phyloP scores from a whole-genome alignment of 2,888 invertebrate genomes.

The Liopterus haemorrhoidalis region DNA sequence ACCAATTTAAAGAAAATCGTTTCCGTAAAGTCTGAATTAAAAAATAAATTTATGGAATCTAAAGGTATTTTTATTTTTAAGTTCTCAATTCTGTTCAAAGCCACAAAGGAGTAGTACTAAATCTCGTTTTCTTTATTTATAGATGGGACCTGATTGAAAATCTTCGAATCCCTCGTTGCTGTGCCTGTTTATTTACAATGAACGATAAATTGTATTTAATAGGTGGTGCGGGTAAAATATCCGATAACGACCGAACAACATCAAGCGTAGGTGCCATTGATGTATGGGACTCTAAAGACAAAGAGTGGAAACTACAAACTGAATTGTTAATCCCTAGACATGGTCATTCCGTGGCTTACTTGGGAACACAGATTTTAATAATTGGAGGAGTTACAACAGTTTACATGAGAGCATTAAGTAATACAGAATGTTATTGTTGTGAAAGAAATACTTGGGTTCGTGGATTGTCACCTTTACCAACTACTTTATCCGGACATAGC shows the following conservation, averaged over 20 bases:
- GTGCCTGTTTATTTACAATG: conserved; percentile 49
- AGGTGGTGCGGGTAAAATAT: conserved; percentile 59
- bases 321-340: conserved; percentile 61
- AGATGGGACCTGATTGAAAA: conserved; percentile 56
- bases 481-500: conserved; percentile 57
- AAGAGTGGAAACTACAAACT: conserved; percentile 54
- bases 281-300: conserved; percentile 53
- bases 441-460: conserved; percentile 56
- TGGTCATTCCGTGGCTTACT: conserved; percentile 58
- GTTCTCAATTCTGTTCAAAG: too few species aligned
- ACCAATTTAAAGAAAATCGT: too few species aligned
- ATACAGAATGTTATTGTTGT: conserved; percentile 62
- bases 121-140: conserved; percentile 27
- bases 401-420: conserved; percentile 58
- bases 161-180: conserved; percentile 53
- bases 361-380: conserved; percentile 59
- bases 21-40: too few species aligned
- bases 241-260: conserved; percentile 51
- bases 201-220: conserved; percentile 58
- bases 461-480: conserved; percentile 56
- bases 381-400: conserved; percentile 62
- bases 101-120: conserved; percentile 9
- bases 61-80: too few species aligned
- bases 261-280: conserved; percentile 57
- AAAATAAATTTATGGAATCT: too few species aligned